Evolutionary conservation across 2,888 invertebrate species (phyloP).

Genomic region (Phengaris arion): DNA sequence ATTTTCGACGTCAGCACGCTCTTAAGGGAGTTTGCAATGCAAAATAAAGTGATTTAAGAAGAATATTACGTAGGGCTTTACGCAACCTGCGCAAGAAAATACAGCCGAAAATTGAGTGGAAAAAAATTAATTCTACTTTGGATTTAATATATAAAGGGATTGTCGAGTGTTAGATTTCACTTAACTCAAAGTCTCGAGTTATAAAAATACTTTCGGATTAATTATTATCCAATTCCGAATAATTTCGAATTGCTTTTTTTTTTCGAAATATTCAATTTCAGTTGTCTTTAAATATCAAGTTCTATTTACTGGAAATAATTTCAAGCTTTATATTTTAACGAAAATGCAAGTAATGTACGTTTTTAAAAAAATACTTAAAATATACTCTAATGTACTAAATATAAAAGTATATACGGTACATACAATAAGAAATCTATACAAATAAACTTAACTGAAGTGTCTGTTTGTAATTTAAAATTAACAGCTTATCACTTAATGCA

Average conservation of each 20-base stretch:
- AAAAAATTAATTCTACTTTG: slow-evolving; percentile 22
- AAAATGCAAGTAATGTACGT: background rate
- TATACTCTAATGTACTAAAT: too few species aligned
- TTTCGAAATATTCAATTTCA: background rate
- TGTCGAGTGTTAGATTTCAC: slow-evolving; percentile 12
- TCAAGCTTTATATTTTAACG: background rate
- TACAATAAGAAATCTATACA: too few species aligned
- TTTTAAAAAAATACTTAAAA: too few species aligned
- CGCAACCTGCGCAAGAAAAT: slow-evolving; percentile 24
- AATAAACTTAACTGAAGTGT: too few species aligned
- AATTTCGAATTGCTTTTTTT: background rate
- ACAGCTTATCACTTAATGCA: too few species aligned
- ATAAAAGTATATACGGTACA: too few species aligned
- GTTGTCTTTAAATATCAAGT: background rate
- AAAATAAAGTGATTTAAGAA: slow-evolving; percentile 25
- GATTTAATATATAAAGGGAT: slow-evolving; percentile 25
- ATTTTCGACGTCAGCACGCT: slow-evolving; percentile 19
- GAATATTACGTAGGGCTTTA: slow-evolving; percentile 18
- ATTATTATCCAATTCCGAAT: background rate
- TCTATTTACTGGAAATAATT: background rate
- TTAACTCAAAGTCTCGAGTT: background rate
- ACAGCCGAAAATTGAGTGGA: background rate
- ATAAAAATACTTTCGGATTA: background rate
- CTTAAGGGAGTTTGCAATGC: slow-evolving; percentile 17
- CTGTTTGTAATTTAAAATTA: too few species aligned